Evolutionary conservation across 2,113 vertebrate species (phyloP), one percentile per base, ranked within the genome.

Genomic region (Dascyllus trimaculatus): DNA sequence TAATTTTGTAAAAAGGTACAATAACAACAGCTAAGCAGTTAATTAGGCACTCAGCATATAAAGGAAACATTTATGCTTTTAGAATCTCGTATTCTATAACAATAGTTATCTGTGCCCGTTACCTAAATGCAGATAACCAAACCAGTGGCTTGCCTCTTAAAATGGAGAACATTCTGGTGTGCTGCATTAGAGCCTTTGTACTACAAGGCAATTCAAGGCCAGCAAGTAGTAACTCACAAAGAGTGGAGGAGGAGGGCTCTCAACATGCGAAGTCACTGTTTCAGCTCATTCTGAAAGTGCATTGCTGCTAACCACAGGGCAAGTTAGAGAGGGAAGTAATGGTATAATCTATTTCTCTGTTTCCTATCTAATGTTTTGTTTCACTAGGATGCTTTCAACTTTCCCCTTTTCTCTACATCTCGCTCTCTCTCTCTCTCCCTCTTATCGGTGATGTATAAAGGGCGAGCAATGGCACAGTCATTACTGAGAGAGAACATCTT

Each of bases 381-480:
- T 85, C 43, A 64, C 63, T 56, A n/a, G 45, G 26, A 77, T 73
- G 67, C 81, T 76, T 86, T 85, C 68, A 75, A 56, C 59, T 78
- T 45, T 51, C 3, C 21, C 22, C 32, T 22, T 52, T 49, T 75
- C 65, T 53, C 59, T 62, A 11, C 48, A 35, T 61, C 46, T 63
- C 65, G 32, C 40, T 51, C 45, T 26, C 10, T 51, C 45, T 26
- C 10, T 52, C 38, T 64, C 25, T 62, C 38, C 22, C 25, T 79
- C 45, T 71, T 69, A 77, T 82, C 38, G 7, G 72, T 75, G 70
- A 83, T 32, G n/a, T 78, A 71, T 78, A 80, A 86, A 87, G 76
- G 76, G 17, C 68, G 80, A 49, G 26, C 67, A 25, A 15, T 22
- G 56, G 22, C 54, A 85, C 26, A 53, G 56, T 67, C 65, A 70